These are phyloP conservation scores for Stichopus horrens DNA, from an alignment of 53 echinoderm and acorn worm genomes.

Conservation along the genomic window DNA sequence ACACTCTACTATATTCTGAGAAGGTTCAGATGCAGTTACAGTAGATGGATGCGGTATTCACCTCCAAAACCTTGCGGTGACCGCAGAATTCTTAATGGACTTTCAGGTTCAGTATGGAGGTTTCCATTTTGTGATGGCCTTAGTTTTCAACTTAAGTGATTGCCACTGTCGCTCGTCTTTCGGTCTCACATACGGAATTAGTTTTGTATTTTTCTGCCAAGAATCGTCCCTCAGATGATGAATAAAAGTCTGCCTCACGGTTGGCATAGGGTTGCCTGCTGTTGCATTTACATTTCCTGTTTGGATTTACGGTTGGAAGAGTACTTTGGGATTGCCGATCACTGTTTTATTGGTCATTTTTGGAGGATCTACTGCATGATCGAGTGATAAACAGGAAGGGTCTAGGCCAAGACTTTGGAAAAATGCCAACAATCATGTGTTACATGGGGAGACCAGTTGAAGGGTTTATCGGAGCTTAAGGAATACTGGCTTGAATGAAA, in stretches of 20 bases:
- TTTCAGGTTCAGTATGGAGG: too few species aligned
- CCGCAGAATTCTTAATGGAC: too few species aligned
- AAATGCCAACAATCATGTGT: background rate
- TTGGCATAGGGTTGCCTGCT: background rate
- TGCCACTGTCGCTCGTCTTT: background rate
- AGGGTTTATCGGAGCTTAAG: too few species aligned
- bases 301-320: background rate
- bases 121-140: too few species aligned
- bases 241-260: background rate
- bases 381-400: background rate
- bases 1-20: too few species aligned
- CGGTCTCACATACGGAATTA: background rate
- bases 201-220: background rate
- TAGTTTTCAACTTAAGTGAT: too few species aligned
- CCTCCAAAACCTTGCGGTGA: too few species aligned
- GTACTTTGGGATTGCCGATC: background rate
- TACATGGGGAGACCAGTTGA: too few species aligned
- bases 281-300: slow-evolving; percentile 27
- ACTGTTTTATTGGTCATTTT: slow-evolving; percentile 8
- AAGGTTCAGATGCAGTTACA: too few species aligned
- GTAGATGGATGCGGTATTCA: too few species aligned
- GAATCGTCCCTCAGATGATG: background rate
- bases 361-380: background rate
- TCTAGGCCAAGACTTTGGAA: background rate
- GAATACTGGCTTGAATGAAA: too few species aligned